phyloP scores from a whole-genome alignment of 2,888 invertebrate genomes.

The Endomychus coccineus region DNA sequence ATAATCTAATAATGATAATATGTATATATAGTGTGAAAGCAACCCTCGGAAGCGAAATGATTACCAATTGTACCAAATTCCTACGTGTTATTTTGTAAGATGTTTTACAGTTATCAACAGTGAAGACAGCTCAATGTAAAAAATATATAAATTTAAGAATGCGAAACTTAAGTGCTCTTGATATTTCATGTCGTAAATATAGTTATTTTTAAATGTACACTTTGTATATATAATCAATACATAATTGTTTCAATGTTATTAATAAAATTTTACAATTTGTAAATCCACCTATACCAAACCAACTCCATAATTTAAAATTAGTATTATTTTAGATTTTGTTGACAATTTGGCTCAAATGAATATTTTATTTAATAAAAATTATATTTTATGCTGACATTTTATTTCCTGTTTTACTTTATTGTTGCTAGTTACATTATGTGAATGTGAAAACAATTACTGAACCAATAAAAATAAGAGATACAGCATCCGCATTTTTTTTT shows the following conservation, averaged over 20 bases:
- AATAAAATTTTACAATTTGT: constrained; percentile 27
- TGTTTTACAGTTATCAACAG: constrained; percentile 33
- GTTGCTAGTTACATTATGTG: too few relatives aligned
- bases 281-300: constrained; percentile 9
- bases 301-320: too few relatives aligned
- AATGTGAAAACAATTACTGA: too few relatives aligned
- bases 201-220: constrained; percentile 43
- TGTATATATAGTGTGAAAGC: constrained; percentile 15
- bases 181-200: constrained; percentile 45
- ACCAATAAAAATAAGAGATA: too few relatives aligned
- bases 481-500: too few relatives aligned
- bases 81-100: constrained; percentile 34
- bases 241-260: constrained; percentile 42
- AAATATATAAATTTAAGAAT: constrained; percentile 36
- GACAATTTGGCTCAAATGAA: background rate
- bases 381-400: too few relatives aligned
- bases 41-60: constrained; percentile 23
- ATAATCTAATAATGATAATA: constrained; percentile 10
- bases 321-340: background rate
- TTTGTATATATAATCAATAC: constrained; percentile 41
- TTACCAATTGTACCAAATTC: constrained; percentile 41
- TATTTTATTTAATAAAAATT: background rate
- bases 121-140: constrained; percentile 42
- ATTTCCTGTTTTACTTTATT: too few relatives aligned
- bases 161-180: constrained; percentile 47